phyloP scores from a whole-genome alignment of 2,113 vertebrate species.

The Cervus canadensis region DNA sequence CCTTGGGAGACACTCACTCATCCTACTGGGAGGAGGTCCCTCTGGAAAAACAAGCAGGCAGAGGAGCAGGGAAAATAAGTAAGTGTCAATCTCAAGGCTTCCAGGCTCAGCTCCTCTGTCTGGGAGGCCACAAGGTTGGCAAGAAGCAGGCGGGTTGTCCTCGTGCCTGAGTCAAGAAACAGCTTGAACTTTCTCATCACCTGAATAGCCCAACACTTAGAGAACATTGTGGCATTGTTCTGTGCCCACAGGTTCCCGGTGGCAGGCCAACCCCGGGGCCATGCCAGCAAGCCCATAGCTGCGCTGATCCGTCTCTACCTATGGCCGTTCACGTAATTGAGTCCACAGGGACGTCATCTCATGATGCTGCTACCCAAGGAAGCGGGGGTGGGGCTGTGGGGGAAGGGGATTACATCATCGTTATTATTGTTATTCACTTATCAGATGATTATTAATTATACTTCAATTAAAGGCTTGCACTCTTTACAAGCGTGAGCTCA shows the following conservation, averaged over 20 bases:
- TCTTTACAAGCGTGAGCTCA: conserved; percentile 70
- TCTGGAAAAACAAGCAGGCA: background rate
- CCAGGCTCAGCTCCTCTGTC: background rate
- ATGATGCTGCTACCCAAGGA: background rate
- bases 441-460: conserved; percentile 73
- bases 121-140: background rate
- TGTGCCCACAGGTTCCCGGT: background rate
- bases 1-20: background rate
- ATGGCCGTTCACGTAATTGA: background rate
- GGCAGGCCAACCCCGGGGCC: background rate
- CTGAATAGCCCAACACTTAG: background rate
- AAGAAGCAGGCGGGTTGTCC: conserved; percentile 22
- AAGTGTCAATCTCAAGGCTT: background rate
- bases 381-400: background rate
- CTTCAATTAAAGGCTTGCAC: conserved; percentile 63
- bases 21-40: background rate
- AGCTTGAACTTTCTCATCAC: conserved; percentile 6
- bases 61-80: background rate
- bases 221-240: conserved; percentile 27
- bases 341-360: background rate
- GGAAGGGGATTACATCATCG: conserved; percentile 51
- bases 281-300: background rate
- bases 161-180: conserved; percentile 11
- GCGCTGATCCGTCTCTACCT: background rate
- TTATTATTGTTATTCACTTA: conserved; percentile 61